These are phyloP conservation scores for Peucedramus taeniatus DNA, from an alignment of 2,113 vertebrate genomes.

Conservation along the genomic window DNA sequence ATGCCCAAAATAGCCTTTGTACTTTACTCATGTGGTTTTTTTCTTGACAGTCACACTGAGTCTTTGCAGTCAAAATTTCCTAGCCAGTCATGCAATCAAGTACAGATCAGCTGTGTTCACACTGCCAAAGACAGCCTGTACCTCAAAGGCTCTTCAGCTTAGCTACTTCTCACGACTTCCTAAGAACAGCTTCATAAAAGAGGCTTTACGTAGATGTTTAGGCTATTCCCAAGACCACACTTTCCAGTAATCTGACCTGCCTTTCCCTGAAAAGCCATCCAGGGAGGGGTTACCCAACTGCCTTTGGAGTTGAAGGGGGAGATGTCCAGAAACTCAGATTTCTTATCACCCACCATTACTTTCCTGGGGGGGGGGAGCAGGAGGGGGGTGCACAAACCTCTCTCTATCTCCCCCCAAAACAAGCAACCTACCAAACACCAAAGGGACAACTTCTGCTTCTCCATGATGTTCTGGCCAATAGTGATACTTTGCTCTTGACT, in stretches of 20 bases:
- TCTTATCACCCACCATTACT: background rate
- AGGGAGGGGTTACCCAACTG: background rate
- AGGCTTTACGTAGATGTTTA: background rate
- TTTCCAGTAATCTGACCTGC: background rate
- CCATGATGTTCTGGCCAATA: background rate
- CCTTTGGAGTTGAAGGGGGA: background rate
- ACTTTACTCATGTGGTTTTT: background rate
- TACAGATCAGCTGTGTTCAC: constrained; percentile 5
- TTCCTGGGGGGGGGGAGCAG: background rate
- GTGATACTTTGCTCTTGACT: background rate
- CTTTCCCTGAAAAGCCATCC: background rate
- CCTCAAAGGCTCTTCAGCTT: background rate
- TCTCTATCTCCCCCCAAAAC: background rate
- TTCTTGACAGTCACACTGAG: background rate
- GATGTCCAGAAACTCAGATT: background rate
- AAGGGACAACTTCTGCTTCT: background rate
- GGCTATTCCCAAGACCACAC: background rate
- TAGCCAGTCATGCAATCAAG: background rate
- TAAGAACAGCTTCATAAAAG: background rate
- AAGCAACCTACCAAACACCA: background rate
- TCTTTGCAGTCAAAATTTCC: constrained; percentile 30
- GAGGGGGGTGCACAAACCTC: background rate
- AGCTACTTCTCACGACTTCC: background rate
- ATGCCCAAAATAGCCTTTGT: constrained; percentile 46
- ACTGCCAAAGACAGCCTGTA: constrained; percentile 9